Conservation (phyloP, 2,797 vertebrate species). For the Lagorchestes hirsutus region DNA sequence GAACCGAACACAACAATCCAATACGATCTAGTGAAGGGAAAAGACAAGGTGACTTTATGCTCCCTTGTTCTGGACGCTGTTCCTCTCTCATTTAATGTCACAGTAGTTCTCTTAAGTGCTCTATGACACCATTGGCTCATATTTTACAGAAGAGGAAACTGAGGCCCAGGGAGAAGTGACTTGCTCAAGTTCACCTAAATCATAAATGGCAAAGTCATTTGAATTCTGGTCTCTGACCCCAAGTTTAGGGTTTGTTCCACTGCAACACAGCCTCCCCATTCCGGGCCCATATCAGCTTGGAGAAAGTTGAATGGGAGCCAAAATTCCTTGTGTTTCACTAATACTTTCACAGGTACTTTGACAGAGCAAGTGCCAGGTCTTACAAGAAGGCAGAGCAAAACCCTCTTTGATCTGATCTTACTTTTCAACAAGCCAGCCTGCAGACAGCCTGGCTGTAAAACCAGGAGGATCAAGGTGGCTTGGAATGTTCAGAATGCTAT, state of each 20-base stretch:
- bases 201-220: not conserved
- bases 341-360: not conserved
- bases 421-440: not conserved
- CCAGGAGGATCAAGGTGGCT: constrained; percentile 23
- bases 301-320: constrained; percentile 6
- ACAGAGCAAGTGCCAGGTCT: constrained; percentile 39
- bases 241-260: not conserved
- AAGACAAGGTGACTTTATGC: not conserved
- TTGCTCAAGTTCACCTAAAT: not conserved
- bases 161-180: not conserved
- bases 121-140: not conserved
- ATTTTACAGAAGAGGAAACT: not conserved
- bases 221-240: not conserved
- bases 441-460: constrained; percentile 52
- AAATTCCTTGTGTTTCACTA: constrained; percentile 42
- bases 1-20: not conserved
- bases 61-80: not conserved
- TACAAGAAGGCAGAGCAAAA: constrained; percentile 51
- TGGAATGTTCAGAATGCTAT: constrained; percentile 49
- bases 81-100: not conserved
- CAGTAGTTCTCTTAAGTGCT: not conserved
- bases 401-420: constrained; percentile 48
- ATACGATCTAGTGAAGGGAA: not conserved
- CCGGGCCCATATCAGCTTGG: constrained; percentile 15
- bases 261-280: not conserved